Conservation (phyloP, 2,113 vertebrate species). For the Brachionichthys hirsutus region DNA sequence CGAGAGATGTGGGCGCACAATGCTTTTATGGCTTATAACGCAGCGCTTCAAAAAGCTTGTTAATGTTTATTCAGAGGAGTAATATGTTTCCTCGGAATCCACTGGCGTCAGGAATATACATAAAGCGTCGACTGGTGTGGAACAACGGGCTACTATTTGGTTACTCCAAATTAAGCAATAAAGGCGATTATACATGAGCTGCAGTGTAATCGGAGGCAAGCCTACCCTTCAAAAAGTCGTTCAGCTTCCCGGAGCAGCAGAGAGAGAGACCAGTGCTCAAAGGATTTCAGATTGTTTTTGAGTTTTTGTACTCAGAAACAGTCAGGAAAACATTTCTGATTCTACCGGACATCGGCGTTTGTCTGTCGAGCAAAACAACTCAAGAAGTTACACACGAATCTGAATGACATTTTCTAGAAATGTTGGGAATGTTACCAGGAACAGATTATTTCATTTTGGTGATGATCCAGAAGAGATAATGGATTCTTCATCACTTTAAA, state of each 20-base stretch:
- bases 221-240: constrained; percentile 69
- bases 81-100: constrained; percentile 40
- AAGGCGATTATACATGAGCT: constrained; percentile 68
- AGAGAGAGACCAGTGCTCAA: constrained; percentile 32
- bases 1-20: constrained; percentile 29
- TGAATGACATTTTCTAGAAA: too few species aligned
- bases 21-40: constrained; percentile 34
- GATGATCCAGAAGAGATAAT: too few species aligned
- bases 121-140: constrained; percentile 31
- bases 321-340: background rate
- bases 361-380: too few species aligned
- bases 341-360: constrained; percentile 7
- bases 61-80: constrained; percentile 55
- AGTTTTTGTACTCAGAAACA: background rate
- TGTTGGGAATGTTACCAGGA: too few species aligned
- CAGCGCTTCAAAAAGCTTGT: constrained; percentile 44
- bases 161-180: constrained; percentile 73
- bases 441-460: too few species aligned
- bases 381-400: too few species aligned
- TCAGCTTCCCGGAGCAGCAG: constrained; percentile 58
- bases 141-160: constrained; percentile 58
- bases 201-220: constrained; percentile 63
- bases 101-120: constrained; percentile 58
- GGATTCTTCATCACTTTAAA: too few species aligned
- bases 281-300: too few species aligned